Percentiles rank a stretch among this genome's conserved stretches.
These are phyloP conservation scores for Egretta garzetta DNA, from an alignment of 2,113 vertebrate species.

Conservation along the genomic window DNA sequence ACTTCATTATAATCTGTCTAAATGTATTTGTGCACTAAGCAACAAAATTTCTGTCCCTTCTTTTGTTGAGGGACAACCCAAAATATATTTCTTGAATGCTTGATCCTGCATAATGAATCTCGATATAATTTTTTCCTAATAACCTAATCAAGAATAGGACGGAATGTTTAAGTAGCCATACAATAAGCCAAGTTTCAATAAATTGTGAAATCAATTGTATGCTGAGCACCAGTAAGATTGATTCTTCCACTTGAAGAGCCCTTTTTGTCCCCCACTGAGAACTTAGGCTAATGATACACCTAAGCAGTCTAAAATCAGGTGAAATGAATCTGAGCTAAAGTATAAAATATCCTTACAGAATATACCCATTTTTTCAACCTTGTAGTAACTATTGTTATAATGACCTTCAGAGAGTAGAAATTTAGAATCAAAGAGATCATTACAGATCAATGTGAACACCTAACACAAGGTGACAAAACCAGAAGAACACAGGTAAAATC, in stretches of 20 bases:
- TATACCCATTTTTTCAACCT: not conserved
- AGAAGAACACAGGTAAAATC: not conserved
- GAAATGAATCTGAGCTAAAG: not conserved
- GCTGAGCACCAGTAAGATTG: not conserved
- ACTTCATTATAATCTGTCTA: not conserved
- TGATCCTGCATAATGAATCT: not conserved
- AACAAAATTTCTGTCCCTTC: not conserved
- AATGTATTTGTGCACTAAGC: not conserved
- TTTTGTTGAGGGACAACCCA: not conserved
- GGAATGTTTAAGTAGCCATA: not conserved
- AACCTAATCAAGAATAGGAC: not conserved
- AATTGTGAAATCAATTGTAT: not conserved
- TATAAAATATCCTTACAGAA: not conserved
- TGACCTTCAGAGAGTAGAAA: not conserved
- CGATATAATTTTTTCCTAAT: not conserved
- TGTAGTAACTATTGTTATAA: not conserved
- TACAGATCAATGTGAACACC: not conserved
- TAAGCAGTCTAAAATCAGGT: not conserved
- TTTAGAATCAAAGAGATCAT: not conserved
- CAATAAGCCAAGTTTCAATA: not conserved
- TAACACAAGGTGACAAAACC: not conserved
- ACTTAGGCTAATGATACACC: not conserved
- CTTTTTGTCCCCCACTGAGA: not conserved
- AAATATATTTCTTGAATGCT: not conserved
- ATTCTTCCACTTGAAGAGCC: not conserved